These are phyloP conservation scores for Leptinotarsa juncta DNA, from an alignment of 2,888 invertebrate genomes.

Conservation along the genomic window DNA sequence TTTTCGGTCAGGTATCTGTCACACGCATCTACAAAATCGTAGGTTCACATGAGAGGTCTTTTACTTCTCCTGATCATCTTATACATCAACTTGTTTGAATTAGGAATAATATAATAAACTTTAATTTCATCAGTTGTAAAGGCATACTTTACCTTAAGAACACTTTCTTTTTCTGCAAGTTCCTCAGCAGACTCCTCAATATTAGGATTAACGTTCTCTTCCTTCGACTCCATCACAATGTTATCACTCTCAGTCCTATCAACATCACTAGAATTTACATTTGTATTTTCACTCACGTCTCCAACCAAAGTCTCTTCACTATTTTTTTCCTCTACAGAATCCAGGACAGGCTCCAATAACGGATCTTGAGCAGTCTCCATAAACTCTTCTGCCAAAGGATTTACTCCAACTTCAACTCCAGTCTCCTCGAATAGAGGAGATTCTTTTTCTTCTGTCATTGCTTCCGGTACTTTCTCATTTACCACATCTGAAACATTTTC, in stretches of 20 bases:
- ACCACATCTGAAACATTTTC: conserved; percentile 5
- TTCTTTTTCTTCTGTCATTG: conserved; percentile 10
- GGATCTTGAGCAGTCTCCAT: neutral
- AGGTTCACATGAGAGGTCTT: no score
- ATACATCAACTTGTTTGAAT: no score
- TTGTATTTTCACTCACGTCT: conserved; percentile 22
- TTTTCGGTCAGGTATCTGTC: no score
- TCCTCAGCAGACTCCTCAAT: conserved; percentile 53
- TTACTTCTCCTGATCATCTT: no score
- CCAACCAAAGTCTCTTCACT: conserved; percentile 11
- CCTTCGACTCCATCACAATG: conserved; percentile 33
- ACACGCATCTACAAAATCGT: no score
- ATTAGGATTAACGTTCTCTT: conserved; percentile 31
- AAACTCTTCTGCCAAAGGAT: neutral
- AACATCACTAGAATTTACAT: conserved; percentile 21
- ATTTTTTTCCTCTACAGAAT: neutral
- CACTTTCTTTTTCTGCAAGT: conserved; percentile 73
- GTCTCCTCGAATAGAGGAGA: neutral
- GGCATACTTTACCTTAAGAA: conserved; percentile 65
- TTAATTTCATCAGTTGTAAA: neutral
- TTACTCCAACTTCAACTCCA: neutral
- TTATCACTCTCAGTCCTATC: conserved; percentile 36
- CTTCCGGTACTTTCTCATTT: conserved; percentile 5
- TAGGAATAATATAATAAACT: no score
- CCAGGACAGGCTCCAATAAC: neutral